phyloP scores from a whole-genome alignment of 2,797 vertebrate genomes.

The Scolopax rusticola region DNA sequence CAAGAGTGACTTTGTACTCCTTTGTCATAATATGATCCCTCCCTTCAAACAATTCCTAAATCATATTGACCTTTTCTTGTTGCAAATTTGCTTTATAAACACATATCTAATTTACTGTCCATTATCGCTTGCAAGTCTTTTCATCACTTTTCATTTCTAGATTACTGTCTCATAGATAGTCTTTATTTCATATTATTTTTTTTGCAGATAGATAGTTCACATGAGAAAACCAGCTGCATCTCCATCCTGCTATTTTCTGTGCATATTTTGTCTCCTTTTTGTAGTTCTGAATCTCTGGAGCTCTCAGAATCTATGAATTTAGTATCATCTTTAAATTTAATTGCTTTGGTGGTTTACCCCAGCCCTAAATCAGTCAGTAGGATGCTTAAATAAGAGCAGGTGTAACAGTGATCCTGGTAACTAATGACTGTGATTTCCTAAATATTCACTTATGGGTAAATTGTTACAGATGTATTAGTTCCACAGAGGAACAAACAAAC shows the following conservation, averaged over 20 bases:
- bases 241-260: neutral
- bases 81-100: neutral
- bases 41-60: neutral
- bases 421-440: neutral
- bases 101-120: neutral
- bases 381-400: neutral
- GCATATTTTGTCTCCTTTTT: neutral
- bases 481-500: neutral
- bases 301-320: neutral
- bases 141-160: neutral
- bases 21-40: neutral
- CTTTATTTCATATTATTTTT: neutral
- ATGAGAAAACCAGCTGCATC: neutral
- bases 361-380: neutral
- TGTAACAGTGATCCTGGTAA: neutral
- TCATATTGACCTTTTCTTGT: neutral
- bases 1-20: neutral
- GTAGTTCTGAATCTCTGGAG: neutral
- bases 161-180: neutral
- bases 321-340: neutral
- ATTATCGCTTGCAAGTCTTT: neutral
- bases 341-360: neutral
- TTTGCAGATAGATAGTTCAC: neutral
- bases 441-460: neutral
- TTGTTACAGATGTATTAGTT: neutral